A percentile compares a stretch with the other conserved stretches of the same genome.
These are phyloP conservation scores for Celastrina argiolus DNA, from an alignment of 2,888 invertebrate genomes.

Conservation along the genomic window DNA sequence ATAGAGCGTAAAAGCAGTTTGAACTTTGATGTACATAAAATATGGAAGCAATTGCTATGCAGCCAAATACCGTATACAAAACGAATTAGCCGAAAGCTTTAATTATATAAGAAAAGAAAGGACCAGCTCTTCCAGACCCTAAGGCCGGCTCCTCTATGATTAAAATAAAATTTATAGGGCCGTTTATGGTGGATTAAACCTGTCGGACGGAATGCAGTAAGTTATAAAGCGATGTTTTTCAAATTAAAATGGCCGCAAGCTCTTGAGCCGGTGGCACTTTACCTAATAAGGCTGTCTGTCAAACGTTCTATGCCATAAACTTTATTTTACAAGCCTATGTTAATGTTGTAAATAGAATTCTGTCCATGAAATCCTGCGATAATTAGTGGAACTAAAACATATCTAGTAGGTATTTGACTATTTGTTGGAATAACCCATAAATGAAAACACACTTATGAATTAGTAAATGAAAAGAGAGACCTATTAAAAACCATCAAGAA, in stretches of 20 bases:
- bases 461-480: too few relatives aligned
- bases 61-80: background rate
- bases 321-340: background rate
- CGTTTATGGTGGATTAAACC: slow-evolving; percentile 23
- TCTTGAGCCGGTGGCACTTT: slow-evolving; percentile 22
- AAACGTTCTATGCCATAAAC: slow-evolving; percentile 1
- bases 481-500: too few relatives aligned
- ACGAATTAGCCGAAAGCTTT: background rate
- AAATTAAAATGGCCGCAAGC: slow-evolving; percentile 31
- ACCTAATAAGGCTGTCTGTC: slow-evolving; percentile 20
- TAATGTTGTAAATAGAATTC: background rate
- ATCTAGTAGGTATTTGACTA: too few relatives aligned
- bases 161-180: slow-evolving; percentile 25
- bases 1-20: too few relatives aligned
- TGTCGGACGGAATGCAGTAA: slow-evolving; percentile 31
- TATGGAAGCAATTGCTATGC: background rate
- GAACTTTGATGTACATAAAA: background rate
- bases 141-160: slow-evolving; percentile 11
- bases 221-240: slow-evolving; percentile 27
- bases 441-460: too few relatives aligned
- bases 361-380: too few relatives aligned
- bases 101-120: slow-evolving; percentile 7
- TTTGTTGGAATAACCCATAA: too few relatives aligned
- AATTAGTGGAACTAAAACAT: too few relatives aligned
- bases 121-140: background rate